phyloP scores from a whole-genome alignment of 2,888 invertebrate species.

The Macrosoma leucophasiata region DNA sequence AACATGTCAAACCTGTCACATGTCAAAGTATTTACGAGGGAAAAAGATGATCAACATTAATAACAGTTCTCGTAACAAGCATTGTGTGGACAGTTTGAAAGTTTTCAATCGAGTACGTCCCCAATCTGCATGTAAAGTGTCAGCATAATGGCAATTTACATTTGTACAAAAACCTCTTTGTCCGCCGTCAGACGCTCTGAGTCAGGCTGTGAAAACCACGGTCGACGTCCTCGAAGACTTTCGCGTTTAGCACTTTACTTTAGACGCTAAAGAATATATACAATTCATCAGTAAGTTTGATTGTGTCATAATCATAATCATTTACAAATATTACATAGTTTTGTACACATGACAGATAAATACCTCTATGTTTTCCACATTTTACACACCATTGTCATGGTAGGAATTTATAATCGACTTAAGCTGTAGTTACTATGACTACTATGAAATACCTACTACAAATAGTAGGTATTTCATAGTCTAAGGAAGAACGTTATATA shows the following conservation, averaged over 20 bases:
- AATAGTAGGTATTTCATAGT: no score
- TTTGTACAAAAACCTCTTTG: slow-evolving; percentile 59
- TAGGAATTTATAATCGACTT: no score
- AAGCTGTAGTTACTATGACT: no score
- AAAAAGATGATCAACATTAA: slow-evolving; percentile 36
- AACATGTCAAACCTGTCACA: slow-evolving; percentile 25
- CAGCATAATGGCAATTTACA: slow-evolving; percentile 63
- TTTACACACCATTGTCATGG: no score
- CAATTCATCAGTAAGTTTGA: no score
- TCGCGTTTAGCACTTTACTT: slow-evolving; percentile 32
- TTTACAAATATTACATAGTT: no score
- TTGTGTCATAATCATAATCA: no score
- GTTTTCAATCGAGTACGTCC: slow-evolving; percentile 45
- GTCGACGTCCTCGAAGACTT: slow-evolving; percentile 51
- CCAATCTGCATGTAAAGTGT: slow-evolving; percentile 64
- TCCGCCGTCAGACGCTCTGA: slow-evolving; percentile 41
- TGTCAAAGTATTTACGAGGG: slow-evolving; percentile 32
- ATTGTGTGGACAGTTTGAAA: slow-evolving; percentile 42
- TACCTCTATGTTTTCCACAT: no score
- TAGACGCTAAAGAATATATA: slow-evolving; percentile 27
- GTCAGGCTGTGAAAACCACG: slow-evolving; percentile 56
- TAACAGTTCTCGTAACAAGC: slow-evolving; percentile 38
- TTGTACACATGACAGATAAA: no score
- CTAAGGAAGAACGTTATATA: no score
- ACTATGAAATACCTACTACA: no score